phyloP scores from a whole-genome alignment of 1,140 invertebrate genomes.

The Diachasmimorpha longicaudata region DNA sequence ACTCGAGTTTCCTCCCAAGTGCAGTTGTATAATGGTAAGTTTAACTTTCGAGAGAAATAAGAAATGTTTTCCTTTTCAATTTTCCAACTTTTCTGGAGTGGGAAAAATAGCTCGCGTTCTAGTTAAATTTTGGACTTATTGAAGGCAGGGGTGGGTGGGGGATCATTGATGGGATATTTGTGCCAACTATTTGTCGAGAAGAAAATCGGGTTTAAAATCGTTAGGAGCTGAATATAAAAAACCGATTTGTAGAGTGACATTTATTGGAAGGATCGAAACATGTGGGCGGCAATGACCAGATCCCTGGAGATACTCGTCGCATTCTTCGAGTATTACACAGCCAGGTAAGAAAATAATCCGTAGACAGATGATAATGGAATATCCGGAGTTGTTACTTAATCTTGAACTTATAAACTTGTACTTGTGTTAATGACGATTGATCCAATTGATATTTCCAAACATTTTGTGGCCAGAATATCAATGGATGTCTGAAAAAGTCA shows the following conservation, averaged over 20 bases:
- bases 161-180: neutral
- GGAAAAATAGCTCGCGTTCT: neutral
- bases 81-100: neutral
- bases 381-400: no score
- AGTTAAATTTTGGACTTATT: neutral
- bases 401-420: no score
- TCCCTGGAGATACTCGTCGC: slow-evolving; percentile 78
- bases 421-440: no score
- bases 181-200: neutral
- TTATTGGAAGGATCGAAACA: slow-evolving; percentile 54
- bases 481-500: no score
- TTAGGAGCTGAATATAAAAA: slow-evolving; percentile 28
- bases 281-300: slow-evolving; percentile 79
- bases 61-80: neutral
- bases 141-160: neutral
- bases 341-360: slow-evolving; percentile 66
- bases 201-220: slow-evolving; percentile 8
- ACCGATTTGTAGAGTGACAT: slow-evolving; percentile 27
- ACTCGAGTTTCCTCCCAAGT: neutral
- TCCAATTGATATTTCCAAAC: no score
- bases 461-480: no score
- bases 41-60: neutral
- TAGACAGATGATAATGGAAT: neutral
- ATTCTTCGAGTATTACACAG: slow-evolving; percentile 80
- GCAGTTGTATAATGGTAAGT: neutral